Base-by-base conservation (phyloP, 2,113 vertebrate species). In the Cynoglossus semilaevis region DNA sequence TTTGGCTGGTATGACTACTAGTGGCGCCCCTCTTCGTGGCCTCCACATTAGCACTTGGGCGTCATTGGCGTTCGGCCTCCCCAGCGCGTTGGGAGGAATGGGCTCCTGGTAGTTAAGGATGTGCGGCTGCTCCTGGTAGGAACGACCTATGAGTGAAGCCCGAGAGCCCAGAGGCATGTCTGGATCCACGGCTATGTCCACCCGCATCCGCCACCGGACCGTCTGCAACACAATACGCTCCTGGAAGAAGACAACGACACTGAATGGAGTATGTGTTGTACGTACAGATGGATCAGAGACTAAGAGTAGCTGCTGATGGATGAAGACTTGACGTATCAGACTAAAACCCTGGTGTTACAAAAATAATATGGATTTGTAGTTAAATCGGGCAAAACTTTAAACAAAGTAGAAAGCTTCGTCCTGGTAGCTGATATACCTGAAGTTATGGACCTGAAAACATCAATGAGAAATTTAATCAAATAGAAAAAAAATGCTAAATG, bases 1-100 rank as follows among this genome's bases (percentile, higher is more conserved):
- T 77, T 99, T 99, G 47, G 97, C 92, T 46, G 97, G 96, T 83
- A 99, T 99, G 61, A 99, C 96, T 0, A 99, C 93, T 10, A 98
- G 91, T 1, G 96, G 94, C 1, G 91, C 89, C 17, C 97, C 97
- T 82, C 95, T 89, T 80, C 94, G 93, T 38, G 96, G 97, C 70
- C 97, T 93, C 97, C 97, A 99, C 97, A 99, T 98, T 63, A 99
- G 93, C 79, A 98, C 97, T 82, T 99, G 97, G 87, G 97, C 97
- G 7, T 99, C 96, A 1, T 99, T 99, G 88, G 97, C 97, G 0
- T 98, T 99, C 36, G 97, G 97, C 70, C 96, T 94, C 79, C 94
- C 94, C 75, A 99, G 90, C 63, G 96, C 95, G 0, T 99, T 98
- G 19, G 93, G 92, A n/a, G 96, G 96, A 61, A 99, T 97, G 79